Evolutionary conservation across 1,140 invertebrate species (phyloP).

Genomic region (Leguminivora glycinivorella): DNA sequence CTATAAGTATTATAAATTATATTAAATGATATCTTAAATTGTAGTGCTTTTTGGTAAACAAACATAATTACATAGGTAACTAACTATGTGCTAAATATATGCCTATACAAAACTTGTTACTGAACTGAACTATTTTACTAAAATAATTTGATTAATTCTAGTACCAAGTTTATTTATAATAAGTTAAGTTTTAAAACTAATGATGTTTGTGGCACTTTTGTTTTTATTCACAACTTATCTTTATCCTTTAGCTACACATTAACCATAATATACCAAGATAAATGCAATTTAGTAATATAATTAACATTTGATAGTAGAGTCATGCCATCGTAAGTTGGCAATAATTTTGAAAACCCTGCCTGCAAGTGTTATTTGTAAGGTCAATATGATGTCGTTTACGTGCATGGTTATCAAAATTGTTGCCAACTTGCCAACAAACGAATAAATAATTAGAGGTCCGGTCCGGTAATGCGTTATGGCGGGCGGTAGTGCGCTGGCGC

Average conservation of each 20-base stretch:
- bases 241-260: no score
- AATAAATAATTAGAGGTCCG: slow-evolving; percentile 31
- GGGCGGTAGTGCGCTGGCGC: slow-evolving; percentile 49
- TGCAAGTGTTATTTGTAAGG: no score
- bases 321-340: no score
- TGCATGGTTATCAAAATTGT: no score
- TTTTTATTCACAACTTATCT: background rate
- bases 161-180: background rate
- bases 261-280: no score
- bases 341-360: no score
- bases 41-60: background rate
- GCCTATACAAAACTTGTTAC: background rate
- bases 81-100: background rate
- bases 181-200: slow-evolving; percentile 40
- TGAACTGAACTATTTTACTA: background rate
- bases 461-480: slow-evolving; percentile 56
- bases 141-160: background rate
- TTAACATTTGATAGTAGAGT: no score
- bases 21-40: background rate
- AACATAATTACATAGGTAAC: background rate
- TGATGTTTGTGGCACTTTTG: slow-evolving; percentile 52
- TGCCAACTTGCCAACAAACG: no score
- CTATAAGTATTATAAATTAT: no score
- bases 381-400: no score
- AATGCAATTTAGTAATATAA: no score